A percentile compares a stretch with the other conserved stretches of the same genome.
Evolutionary conservation across 1,140 invertebrate genomes (phyloP).

Genomic region (Artemia franciscana): DNA sequence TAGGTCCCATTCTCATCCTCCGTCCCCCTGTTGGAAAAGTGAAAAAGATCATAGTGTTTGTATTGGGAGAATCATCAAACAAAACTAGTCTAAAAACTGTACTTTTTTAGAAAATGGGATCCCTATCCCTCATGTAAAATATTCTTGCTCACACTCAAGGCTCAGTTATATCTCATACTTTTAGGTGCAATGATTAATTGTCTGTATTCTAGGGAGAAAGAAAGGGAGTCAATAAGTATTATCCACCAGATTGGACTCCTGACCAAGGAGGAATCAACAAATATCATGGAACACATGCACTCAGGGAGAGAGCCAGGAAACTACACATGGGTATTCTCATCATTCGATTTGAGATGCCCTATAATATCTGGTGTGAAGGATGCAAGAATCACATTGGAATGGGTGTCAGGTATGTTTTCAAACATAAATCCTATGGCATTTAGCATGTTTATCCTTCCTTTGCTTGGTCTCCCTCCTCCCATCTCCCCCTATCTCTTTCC

Average conservation of each 20-base stretch:
- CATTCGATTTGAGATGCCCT: conserved; percentile 99
- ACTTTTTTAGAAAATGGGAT: too few relatives aligned
- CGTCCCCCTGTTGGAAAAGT: too few relatives aligned
- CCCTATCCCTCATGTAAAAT: too few relatives aligned
- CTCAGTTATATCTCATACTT: too few relatives aligned
- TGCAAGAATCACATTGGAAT: conserved; percentile 97
- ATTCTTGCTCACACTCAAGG: too few relatives aligned
- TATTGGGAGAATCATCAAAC: too few relatives aligned
- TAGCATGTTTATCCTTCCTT: not conserved
- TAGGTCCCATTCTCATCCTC: too few relatives aligned
- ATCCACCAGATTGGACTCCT: conserved; percentile 96
- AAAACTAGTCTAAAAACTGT: too few relatives aligned
- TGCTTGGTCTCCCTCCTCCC: too few relatives aligned
- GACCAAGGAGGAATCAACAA: conserved; percentile 75
- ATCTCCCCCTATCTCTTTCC: too few relatives aligned
- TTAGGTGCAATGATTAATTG: too few relatives aligned
- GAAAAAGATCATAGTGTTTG: too few relatives aligned
- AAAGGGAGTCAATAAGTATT: conserved; percentile 92
- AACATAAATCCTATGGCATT: not conserved
- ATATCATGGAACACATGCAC: conserved; percentile 71
- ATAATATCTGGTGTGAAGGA: conserved; percentile 97
- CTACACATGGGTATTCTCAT: conserved; percentile 87
- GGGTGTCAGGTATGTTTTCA: conserved; percentile 48
- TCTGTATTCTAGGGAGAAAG: conserved; percentile 53
- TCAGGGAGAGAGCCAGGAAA: conserved; percentile 82